These are phyloP conservation scores for Hephaestus fuliginosus DNA, from an alignment of 2,797 vertebrate species.

Conservation along the genomic window DNA sequence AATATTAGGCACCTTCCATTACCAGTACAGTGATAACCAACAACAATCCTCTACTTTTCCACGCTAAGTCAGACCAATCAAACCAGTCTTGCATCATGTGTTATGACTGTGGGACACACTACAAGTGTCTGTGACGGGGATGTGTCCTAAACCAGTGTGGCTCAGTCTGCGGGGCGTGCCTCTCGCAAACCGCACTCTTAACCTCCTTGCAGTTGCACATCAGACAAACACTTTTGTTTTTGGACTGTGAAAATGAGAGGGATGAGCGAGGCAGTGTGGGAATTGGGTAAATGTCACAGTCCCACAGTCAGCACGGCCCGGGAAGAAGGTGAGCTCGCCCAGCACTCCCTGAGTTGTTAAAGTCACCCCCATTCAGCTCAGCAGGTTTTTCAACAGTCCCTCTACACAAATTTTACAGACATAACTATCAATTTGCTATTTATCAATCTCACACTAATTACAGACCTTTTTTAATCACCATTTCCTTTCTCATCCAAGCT, in stretches of 20 bases:
- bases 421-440: slow-evolving; percentile 26
- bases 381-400: slow-evolving; percentile 66
- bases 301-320: slow-evolving; percentile 82
- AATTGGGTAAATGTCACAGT: slow-evolving; percentile 86
- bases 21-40: slow-evolving; percentile 1
- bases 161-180: slow-evolving; percentile 75
- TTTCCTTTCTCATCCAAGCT: background rate
- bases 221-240: slow-evolving; percentile 85
- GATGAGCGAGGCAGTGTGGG: slow-evolving; percentile 84
- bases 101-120: slow-evolving; percentile 69
- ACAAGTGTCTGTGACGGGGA: slow-evolving; percentile 45
- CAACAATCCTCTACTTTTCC: slow-evolving; percentile 32
- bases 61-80: slow-evolving; percentile 60
- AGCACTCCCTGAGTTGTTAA: slow-evolving; percentile 69
- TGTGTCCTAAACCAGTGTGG: slow-evolving; percentile 52
- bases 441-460: slow-evolving; percentile 11
- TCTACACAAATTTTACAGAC: slow-evolving; percentile 39
- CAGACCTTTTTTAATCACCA: background rate
- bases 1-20: background rate
- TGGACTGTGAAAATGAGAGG: slow-evolving; percentile 81
- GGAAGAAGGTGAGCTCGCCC: slow-evolving; percentile 56
- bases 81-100: slow-evolving; percentile 77
- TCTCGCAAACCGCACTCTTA: slow-evolving; percentile 70
- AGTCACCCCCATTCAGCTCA: slow-evolving; percentile 48
- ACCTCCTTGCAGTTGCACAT: slow-evolving; percentile 72